Conservation (phyloP, 2,888 invertebrate species). For the Xylophagus ater region DNA sequence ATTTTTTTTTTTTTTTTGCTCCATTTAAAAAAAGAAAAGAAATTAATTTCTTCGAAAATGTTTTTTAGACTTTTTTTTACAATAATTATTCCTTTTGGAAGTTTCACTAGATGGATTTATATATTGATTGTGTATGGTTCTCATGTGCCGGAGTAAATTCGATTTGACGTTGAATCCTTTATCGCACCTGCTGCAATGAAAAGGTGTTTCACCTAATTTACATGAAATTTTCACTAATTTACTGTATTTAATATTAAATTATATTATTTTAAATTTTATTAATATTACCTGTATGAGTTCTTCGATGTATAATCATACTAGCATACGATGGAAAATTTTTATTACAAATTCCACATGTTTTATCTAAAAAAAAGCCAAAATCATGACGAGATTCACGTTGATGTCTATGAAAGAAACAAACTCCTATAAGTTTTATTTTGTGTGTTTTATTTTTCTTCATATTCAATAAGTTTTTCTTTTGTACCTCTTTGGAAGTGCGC, state of each 20-base stretch:
- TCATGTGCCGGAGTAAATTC: constrained; percentile 58
- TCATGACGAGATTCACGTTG: neutral
- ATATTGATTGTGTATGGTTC: constrained; percentile 64
- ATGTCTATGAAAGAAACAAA: neutral
- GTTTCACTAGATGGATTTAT: too few species aligned
- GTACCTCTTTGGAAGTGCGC: constrained; percentile 52
- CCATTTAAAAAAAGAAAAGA: too few species aligned
- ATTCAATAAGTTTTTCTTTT: constrained; percentile 40
- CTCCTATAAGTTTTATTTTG: constrained; percentile 3
- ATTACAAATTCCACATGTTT: constrained; percentile 56
- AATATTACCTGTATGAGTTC: constrained; percentile 53
- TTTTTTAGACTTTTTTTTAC: too few species aligned
- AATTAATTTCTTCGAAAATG: too few species aligned
- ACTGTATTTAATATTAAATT: neutral
- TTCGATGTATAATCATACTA: constrained; percentile 65
- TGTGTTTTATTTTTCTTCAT: neutral
- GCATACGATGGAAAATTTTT: constrained; percentile 68
- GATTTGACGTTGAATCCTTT: constrained; percentile 72
- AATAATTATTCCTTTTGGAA: too few species aligned
- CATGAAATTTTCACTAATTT: constrained; percentile 19
- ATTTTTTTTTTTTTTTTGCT: too few species aligned
- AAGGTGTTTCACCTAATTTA: constrained; percentile 52
- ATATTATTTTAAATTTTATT: neutral
- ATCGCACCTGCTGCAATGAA: constrained; percentile 61
- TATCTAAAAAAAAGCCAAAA: constrained; percentile 38